Percentiles rank a stretch among this genome's conserved stretches.
Conservation (phyloP, 2,113 vertebrate species). For the Asarcornis scutulata region DNA sequence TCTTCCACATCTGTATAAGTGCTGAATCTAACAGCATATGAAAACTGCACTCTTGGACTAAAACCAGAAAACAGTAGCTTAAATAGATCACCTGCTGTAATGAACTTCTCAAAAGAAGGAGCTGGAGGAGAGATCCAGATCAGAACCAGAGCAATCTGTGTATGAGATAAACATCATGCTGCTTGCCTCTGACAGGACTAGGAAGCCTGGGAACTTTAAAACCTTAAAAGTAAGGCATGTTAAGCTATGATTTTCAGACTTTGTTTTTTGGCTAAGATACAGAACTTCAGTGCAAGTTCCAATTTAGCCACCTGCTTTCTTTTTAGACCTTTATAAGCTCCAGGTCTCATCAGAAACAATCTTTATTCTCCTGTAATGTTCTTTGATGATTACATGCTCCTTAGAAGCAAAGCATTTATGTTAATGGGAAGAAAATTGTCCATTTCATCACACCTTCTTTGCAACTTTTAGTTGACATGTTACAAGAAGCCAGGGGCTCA, state of each 20-base stretch:
- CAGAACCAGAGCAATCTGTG: not conserved
- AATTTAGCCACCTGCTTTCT: not conserved
- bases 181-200: not conserved
- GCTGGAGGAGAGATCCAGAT: not conserved
- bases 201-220: not conserved
- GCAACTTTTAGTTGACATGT: not conserved
- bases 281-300: not conserved
- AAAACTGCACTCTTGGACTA: not conserved
- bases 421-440: not conserved
- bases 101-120: not conserved
- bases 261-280: not conserved
- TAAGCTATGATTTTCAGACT: not conserved
- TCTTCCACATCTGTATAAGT: not conserved
- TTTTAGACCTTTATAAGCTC: not conserved
- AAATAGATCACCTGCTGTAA: not conserved
- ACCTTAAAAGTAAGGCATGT: not conserved
- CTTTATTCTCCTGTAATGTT: not conserved
- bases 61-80: not conserved
- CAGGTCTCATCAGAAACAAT: not conserved
- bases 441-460: not conserved
- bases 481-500: not conserved
- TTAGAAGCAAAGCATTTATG: not conserved
- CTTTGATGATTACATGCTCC: not conserved
- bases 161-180: not conserved
- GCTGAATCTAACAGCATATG: not conserved